A percentile compares a stretch with the other conserved stretches of the same genome.
These are phyloP conservation scores for Cyprinodon brontotheroides DNA, from an alignment of 2,113 vertebrate genomes.

Conservation along the genomic window DNA sequence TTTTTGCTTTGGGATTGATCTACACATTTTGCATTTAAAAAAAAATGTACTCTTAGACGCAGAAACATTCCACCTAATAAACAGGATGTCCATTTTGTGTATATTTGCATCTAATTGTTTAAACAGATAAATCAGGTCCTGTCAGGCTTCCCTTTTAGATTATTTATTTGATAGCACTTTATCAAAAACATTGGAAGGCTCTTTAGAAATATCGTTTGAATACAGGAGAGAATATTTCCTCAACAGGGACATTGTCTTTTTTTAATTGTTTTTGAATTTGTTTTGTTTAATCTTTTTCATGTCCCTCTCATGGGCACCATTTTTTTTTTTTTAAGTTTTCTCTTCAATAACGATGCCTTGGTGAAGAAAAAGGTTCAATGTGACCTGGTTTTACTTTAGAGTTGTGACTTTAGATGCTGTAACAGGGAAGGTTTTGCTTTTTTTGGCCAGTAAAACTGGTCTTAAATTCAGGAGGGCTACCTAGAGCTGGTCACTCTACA, in stretches of 20 bases:
- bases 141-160: too few species aligned
- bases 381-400: neutral
- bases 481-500: neutral
- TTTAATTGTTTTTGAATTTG: too few species aligned
- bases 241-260: neutral
- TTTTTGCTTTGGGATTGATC: neutral
- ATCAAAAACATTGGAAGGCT: too few species aligned
- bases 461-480: neutral
- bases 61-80: neutral
- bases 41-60: neutral
- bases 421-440: too few species aligned
- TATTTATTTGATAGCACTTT: too few species aligned
- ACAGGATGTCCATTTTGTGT: neutral
- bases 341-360: too few species aligned
- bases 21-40: too few species aligned
- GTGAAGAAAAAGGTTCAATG: neutral
- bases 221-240: neutral
- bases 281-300: neutral
- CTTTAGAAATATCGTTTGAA: neutral
- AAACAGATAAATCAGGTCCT: neutral
- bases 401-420: neutral
- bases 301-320: neutral
- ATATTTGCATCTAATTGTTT: neutral
- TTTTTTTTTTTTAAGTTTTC: neutral
- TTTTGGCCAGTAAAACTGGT: neutral